Evolutionary conservation across 2,113 vertebrate species (phyloP).

Genomic region (Crotalus horridus): DNA sequence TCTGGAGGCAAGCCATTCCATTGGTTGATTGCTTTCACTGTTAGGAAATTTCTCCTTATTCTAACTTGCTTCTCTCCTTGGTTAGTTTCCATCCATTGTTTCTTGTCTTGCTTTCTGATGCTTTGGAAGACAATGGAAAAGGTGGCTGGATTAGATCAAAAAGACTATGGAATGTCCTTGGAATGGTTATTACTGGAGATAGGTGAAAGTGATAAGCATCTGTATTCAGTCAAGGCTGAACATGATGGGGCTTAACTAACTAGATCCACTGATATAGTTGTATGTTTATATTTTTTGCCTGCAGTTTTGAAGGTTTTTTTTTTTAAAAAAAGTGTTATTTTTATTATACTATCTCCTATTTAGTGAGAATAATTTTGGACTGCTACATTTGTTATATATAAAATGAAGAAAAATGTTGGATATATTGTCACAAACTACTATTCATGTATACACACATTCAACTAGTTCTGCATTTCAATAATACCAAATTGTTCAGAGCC

Average conservation of each 20-base stretch:
- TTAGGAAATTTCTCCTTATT: neutral
- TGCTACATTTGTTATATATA: neutral
- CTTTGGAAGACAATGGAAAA: neutral
- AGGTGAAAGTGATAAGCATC: neutral
- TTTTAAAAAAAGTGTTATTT: neutral
- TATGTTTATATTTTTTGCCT: neutral
- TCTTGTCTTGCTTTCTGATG: neutral
- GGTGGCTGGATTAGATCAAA: neutral
- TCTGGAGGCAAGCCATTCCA: neutral
- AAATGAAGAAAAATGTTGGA: neutral
- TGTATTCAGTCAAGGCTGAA: neutral
- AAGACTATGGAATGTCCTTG: neutral
- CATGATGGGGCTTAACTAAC: neutral
- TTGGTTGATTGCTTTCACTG: neutral
- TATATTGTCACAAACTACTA: neutral
- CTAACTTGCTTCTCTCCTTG: neutral
- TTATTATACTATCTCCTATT: neutral
- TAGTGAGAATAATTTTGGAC: neutral
- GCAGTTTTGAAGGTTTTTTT: neutral
- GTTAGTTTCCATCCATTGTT: neutral
- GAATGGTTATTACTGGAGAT: neutral
- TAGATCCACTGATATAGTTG: neutral
- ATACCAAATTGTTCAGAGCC: neutral
- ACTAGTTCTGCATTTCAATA: too few relatives aligned
- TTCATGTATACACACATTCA: neutral